Conservation (phyloP, 2,888 invertebrate species). For the Chrysolina oricalcia region DNA sequence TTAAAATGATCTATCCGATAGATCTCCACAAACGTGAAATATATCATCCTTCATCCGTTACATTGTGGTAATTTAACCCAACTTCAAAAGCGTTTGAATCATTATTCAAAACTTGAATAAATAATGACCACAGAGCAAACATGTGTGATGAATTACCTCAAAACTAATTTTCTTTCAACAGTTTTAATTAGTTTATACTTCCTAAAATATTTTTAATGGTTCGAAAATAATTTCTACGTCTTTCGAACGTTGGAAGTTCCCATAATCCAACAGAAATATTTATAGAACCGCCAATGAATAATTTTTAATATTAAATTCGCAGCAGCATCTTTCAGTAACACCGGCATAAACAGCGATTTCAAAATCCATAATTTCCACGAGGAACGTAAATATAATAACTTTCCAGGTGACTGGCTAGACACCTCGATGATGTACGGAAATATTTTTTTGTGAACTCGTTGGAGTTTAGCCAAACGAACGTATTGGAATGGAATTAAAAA, state of each 20-base stretch:
- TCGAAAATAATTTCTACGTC: conserved; percentile 2
- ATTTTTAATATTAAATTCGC: not conserved
- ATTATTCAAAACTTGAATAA: not conserved
- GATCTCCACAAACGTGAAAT: too few species aligned
- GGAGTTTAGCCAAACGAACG: not conserved
- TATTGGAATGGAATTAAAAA: conserved; percentile 14
- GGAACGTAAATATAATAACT: not conserved
- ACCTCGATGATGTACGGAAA: not conserved
- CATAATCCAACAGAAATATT: not conserved
- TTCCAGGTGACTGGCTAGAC: conserved; percentile 13
- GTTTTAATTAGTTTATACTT: conserved; percentile 1
- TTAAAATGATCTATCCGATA: too few species aligned
- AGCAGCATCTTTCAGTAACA: not conserved
- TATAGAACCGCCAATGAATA: not conserved
- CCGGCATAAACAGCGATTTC: not conserved
- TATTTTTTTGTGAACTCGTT: not conserved
- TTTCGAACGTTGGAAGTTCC: conserved; percentile 12
- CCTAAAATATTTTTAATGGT: not conserved
- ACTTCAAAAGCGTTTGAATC: not conserved
- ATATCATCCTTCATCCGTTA: too few species aligned
- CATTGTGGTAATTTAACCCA: too few species aligned
- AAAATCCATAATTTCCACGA: not conserved
- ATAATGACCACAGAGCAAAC: not conserved
- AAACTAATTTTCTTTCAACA: conserved; percentile 7
- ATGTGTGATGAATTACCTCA: not conserved